Evolutionary conservation across 2,888 invertebrate genomes (phyloP).

Genomic region (Allolobophora icterica): DNA sequence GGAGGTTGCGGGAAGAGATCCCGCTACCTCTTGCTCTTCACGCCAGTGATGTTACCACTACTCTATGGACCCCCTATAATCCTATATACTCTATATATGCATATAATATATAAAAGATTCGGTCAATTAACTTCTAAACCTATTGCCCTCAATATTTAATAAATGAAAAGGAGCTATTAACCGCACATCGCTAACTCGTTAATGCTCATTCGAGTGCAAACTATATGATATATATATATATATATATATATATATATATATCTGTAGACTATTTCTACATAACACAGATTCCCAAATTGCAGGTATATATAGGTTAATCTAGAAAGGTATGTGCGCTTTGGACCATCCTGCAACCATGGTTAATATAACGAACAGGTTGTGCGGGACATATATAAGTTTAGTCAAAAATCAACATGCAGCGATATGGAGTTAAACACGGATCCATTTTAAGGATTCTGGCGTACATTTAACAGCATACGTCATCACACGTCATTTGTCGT

Average conservation of each 20-base stretch:
- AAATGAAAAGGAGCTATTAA: neutral
- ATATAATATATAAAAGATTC: neutral
- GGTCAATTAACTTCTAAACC: neutral
- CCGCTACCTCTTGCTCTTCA: too few relatives aligned
- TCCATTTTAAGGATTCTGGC: too few relatives aligned
- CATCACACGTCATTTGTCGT: too few relatives aligned
- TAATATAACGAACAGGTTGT: conserved; percentile 8
- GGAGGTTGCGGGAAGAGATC: too few relatives aligned
- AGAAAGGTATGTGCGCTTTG: neutral
- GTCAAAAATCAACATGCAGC: neutral
- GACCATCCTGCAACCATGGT: neutral
- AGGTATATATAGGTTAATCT: neutral
- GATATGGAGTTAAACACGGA: too few relatives aligned
- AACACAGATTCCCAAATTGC: neutral
- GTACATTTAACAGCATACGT: too few relatives aligned
- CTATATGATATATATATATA: neutral
- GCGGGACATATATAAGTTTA: neutral
- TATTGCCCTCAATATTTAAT: neutral
- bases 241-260: neutral
- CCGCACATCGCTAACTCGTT: neutral
- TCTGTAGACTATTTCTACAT: neutral
- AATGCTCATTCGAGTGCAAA: too few relatives aligned
- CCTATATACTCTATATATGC: neutral
- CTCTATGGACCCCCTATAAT: too few relatives aligned
- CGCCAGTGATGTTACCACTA: too few relatives aligned